Base-by-base conservation (phyloP, 2,797 vertebrate species). In the Petrocephalus sullivani region DNA sequence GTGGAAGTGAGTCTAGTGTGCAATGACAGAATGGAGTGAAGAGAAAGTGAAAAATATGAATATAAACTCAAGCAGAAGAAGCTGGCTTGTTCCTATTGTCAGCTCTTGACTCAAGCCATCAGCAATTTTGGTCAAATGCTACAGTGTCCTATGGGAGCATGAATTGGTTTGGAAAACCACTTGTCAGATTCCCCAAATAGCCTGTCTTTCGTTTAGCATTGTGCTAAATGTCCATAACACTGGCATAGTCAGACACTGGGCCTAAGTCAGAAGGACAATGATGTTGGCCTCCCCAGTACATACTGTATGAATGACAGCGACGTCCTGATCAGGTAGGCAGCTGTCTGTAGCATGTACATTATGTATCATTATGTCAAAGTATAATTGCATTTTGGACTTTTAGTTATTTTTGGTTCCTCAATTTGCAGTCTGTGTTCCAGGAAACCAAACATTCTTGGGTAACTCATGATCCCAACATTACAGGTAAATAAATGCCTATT, bases 131-230 rank as follows among this genome's bases (percentile, higher is more conserved):
- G 82, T 54, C 82, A 84, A 84, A 84, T 84, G 8, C 21, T 14
- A 53, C 4, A 0, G 12, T 84, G 49, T 84, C 82, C 82, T 84
- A 14, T 1, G 54, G 82, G 82, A 54, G 82, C 46, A 53, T 21
- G 54, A 84, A 51, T 9, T 53, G 21, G 37, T 6, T 84, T 53
- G 53, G 54, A 84, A 84, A 23, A 23, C 82, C 1, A 10, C 82
- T 84, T 53, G 82, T 84, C 82, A 84, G 28, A 56, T 84, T 56
- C 82, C 82, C 46, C 10, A 84, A 84, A 84, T 54, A 54, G 28
- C 82, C 51, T 53, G n/a, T 33, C 51, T 56, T 84, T 53, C 82
- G 10, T 23, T 33, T 14, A 84, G 49, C 23, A 56, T 84, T 23
- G 82, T 84, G 82, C 49, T 56, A 84, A 84, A 84, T 84, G 82